A percentile compares a stretch with the other conserved stretches of the same genome.
These are phyloP conservation scores for Podargus strigoides DNA, from an alignment of 2,797 vertebrate genomes.

Conservation along the genomic window DNA sequence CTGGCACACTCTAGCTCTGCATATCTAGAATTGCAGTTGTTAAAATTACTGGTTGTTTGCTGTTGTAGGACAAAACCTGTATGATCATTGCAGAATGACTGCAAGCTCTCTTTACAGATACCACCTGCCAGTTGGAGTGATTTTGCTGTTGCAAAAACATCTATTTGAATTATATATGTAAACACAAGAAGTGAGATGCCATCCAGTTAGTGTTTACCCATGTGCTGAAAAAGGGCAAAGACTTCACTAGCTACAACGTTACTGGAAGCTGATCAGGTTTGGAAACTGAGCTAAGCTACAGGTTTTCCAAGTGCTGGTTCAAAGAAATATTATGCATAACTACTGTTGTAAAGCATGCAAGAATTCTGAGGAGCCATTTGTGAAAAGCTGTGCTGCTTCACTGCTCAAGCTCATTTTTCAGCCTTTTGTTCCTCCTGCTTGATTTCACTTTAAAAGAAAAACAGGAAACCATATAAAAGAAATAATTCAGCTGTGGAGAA, in stretches of 20 bases:
- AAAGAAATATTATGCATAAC: background rate
- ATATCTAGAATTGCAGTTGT: background rate
- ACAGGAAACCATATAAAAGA: background rate
- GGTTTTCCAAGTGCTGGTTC: background rate
- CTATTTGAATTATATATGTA: background rate
- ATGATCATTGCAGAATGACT: rapidly evolving
- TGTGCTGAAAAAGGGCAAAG: background rate
- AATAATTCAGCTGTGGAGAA: background rate
- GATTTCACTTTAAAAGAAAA: background rate
- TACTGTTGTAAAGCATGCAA: background rate
- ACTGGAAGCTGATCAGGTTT: background rate
- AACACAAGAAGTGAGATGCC: background rate
- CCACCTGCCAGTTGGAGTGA: background rate
- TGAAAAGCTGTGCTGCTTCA: background rate
- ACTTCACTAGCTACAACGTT: background rate
- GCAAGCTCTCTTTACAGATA: background rate
- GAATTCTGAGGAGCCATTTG: background rate
- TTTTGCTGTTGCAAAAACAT: background rate
- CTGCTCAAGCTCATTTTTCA: background rate
- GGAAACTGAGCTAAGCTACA: background rate
- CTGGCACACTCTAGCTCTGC: background rate
- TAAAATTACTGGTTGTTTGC: background rate
- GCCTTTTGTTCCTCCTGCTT: background rate
- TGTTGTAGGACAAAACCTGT: background rate
- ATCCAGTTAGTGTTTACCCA: background rate